Conservation (phyloP, 2,888 invertebrate genomes). For the Watsonalla binaria region DNA sequence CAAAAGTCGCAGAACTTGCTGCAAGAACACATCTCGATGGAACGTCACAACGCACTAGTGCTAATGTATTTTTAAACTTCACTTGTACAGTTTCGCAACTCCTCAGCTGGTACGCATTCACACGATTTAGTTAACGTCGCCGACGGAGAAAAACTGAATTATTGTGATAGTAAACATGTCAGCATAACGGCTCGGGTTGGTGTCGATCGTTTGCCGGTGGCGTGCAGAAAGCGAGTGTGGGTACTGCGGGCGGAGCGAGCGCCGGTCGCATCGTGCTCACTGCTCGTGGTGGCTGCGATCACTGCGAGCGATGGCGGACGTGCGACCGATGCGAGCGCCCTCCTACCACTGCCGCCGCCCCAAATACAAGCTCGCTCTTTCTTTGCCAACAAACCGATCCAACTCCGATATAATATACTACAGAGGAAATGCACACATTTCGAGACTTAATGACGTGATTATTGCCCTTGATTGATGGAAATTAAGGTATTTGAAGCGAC, state of each 20-base stretch:
- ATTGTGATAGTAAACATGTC: slow-evolving; percentile 54
- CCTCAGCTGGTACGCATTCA: slow-evolving; percentile 61
- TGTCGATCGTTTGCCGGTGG: slow-evolving; percentile 53
- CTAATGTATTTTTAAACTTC: slow-evolving; percentile 78
- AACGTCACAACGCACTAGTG: slow-evolving; percentile 66
- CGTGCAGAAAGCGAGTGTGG: slow-evolving; percentile 60
- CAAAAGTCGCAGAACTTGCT: slow-evolving; percentile 75
- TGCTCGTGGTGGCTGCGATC: not conserved
- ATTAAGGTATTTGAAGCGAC: slow-evolving; percentile 14
- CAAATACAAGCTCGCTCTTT: not conserved
- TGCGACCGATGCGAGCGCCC: slow-evolving; percentile 58
- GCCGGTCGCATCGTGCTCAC: slow-evolving; percentile 5
- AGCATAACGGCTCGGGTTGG: slow-evolving; percentile 53
- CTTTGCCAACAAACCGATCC: slow-evolving; percentile 11
- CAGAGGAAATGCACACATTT: slow-evolving; percentile 52
- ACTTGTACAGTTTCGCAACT: slow-evolving; percentile 75
- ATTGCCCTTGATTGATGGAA: slow-evolving; percentile 37
- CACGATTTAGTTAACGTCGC: slow-evolving; percentile 50
- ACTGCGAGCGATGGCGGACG: slow-evolving; percentile 35
- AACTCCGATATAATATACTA: slow-evolving; percentile 36
- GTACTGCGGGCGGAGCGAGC: slow-evolving; percentile 16
- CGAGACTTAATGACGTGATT: slow-evolving; percentile 36
- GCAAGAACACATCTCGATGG: slow-evolving; percentile 69
- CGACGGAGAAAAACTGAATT: slow-evolving; percentile 52
- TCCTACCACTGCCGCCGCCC: slow-evolving; percentile 58